Evolutionary conservation across 2,888 invertebrate species (phyloP), one percentile per base, ranked within the genome.

Genomic region (Hydrotaea diabolus): DNA sequence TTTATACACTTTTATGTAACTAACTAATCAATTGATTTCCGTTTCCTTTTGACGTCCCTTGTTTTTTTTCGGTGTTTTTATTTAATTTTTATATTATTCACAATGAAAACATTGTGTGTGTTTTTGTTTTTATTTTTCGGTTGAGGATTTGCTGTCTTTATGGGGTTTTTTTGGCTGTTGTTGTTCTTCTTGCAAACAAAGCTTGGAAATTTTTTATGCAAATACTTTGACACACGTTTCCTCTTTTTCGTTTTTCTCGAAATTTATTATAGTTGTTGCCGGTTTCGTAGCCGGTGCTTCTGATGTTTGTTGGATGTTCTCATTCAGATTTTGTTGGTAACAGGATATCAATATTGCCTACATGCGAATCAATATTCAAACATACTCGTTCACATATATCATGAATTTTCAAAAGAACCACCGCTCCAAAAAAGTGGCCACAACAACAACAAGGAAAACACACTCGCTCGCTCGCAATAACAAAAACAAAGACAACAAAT

Each of bases 271-370:
- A 59, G 46, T 19, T 26, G 19, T 69, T 19, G 23, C 3, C 31
- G 19, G 31, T n/a, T 26, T 15, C 17, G 31, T 31, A n/a, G 62
- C 7, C 62, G 17, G 43, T 69, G 69, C 39, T 39, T 23, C 2
- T 59, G 55, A 2, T 59, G 59, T 11, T 57, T 69, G 23, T n/a
- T n/a, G n/a, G n/a, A n/a, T n/a, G n/a, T 73, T 55, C 23, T 23
- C 39, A 17, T 77, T 2, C 31, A 31, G 31, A 31, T 31, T 31
- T 31, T 55, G 75, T 43, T 46, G 62, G 71, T 72, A 74, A 77
- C 79, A 80, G 82, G 77, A 85, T 85, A 80, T 77, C 62, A 85
- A 77, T 82, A 82, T 59, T 74, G 77, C 79, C 85, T 80, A 80
- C 69, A 77, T 77, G 39, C 53, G 74, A 77, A 77, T 79, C 73